A percentile compares a stretch with the other conserved stretches of the same genome.
These are phyloP conservation scores for Dermolepida albohirtum DNA, from an alignment of 2,888 invertebrate genomes.

Conservation along the genomic window DNA sequence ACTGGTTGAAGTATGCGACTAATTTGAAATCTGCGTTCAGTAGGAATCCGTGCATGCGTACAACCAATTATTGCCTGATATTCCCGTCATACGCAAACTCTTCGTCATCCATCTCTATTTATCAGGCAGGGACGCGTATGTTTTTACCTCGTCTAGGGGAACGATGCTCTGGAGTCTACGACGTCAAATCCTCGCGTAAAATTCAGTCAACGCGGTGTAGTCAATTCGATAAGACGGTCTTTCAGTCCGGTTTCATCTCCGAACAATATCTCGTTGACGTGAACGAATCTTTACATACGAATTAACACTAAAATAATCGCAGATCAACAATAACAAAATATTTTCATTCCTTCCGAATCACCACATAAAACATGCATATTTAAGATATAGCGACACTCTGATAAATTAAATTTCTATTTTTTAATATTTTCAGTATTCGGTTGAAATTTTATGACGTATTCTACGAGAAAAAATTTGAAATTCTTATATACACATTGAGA, in stretches of 20 bases:
- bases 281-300: slow-evolving; percentile 5
- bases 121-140: background rate
- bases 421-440: background rate
- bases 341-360: too few relatives aligned
- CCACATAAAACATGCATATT: background rate
- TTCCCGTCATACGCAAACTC: slow-evolving; percentile 35
- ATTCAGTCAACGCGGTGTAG: slow-evolving; percentile 32
- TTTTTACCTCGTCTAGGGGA: slow-evolving; percentile 3
- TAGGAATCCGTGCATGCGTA: slow-evolving; percentile 42
- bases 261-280: slow-evolving; percentile 20
- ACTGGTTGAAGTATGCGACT: slow-evolving; percentile 30
- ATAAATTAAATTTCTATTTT: slow-evolving; percentile 24
- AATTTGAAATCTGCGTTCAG: slow-evolving; percentile 36
- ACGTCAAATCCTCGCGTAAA: slow-evolving; percentile 27
- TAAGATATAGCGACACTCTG: slow-evolving; percentile 27
- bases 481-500: too few relatives aligned
- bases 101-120: slow-evolving; percentile 11
- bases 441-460: background rate
- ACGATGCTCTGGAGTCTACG: slow-evolving; percentile 34
- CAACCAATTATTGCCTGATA: slow-evolving; percentile 37
- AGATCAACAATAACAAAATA: slow-evolving; percentile 20
- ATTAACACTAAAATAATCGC: slow-evolving; percentile 8
- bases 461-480: too few relatives aligned
- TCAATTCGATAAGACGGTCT: slow-evolving; percentile 14
- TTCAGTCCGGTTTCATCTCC: slow-evolving; percentile 9